Percentiles rank a stretch among this genome's conserved stretches.
These are phyloP conservation scores for Phortica okadai DNA, from an alignment of 2,888 invertebrate genomes.

Conservation along the genomic window DNA sequence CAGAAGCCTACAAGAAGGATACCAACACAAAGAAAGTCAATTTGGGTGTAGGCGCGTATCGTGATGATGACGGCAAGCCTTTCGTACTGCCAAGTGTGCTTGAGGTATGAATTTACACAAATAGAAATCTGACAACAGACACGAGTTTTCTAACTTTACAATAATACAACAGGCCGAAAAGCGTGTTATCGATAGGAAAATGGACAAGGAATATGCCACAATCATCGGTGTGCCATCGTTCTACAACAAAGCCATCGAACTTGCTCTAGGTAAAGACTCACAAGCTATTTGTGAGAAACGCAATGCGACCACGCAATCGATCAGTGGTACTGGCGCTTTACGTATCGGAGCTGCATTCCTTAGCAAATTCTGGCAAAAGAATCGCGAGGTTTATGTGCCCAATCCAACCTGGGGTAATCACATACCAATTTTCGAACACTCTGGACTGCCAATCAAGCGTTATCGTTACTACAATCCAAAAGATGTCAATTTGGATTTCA, in stretches of 20 bases:
- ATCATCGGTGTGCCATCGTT: slow-evolving; percentile 92
- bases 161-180: slow-evolving; percentile 85
- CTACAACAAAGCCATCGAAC: slow-evolving; percentile 87
- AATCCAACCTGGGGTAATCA: slow-evolving; percentile 99
- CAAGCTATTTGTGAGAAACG: slow-evolving; percentile 82
- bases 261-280: slow-evolving; percentile 92
- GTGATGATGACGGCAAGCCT: slow-evolving; percentile 98
- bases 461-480: slow-evolving; percentile 96
- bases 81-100: slow-evolving; percentile 93
- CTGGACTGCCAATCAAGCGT: slow-evolving; percentile 89
- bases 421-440: slow-evolving; percentile 93
- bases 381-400: slow-evolving; percentile 92
- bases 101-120: slow-evolving; percentile 77
- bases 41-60: slow-evolving; percentile 96
- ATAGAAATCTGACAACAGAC: not conserved
- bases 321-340: slow-evolving; percentile 98
- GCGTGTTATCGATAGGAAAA: slow-evolving; percentile 80
- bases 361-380: slow-evolving; percentile 86
- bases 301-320: slow-evolving; percentile 87
- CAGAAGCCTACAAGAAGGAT: slow-evolving; percentile 96
- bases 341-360: slow-evolving; percentile 94
- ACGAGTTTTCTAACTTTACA: too few species aligned
- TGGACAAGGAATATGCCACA: slow-evolving; percentile 97
- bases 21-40: slow-evolving; percentile 95
- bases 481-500: slow-evolving; percentile 94